These are phyloP conservation scores for Actinemys pallida DNA, from an alignment of 2,113 vertebrate genomes.

Conservation along the genomic window DNA sequence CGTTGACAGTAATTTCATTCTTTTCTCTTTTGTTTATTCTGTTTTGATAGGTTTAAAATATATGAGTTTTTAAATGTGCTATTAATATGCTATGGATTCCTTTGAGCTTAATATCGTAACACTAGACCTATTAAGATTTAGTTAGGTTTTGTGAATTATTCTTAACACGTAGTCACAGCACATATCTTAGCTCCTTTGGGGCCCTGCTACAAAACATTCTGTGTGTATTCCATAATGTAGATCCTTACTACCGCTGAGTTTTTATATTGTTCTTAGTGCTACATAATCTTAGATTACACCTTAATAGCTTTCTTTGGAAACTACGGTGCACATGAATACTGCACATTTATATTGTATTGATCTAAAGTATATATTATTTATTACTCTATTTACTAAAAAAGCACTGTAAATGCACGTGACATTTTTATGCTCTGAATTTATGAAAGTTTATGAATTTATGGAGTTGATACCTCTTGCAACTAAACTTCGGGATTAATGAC, in stretches of 20 bases:
- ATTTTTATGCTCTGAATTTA: background rate
- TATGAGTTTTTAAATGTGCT: conserved; percentile 18
- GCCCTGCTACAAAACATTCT: background rate
- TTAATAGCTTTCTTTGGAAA: background rate
- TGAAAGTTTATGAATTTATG: background rate
- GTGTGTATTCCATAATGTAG: background rate
- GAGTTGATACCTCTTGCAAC: background rate
- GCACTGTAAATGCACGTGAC: background rate
- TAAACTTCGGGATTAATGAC: background rate
- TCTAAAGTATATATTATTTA: background rate
- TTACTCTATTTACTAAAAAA: background rate
- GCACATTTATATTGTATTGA: background rate
- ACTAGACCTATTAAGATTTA: conserved; percentile 9
- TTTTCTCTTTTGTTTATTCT: conserved; percentile 12
- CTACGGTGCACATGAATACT: background rate
- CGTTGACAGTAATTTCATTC: background rate
- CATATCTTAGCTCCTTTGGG: background rate
- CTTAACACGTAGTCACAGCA: background rate
- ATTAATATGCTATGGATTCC: background rate
- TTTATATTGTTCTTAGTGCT: background rate
- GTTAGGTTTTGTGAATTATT: conserved; percentile 21
- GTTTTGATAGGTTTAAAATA: conserved; percentile 39
- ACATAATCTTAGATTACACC: background rate
- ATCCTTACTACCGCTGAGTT: background rate
- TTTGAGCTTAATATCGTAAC: conserved; percentile 17